Evolutionary conservation across 1,140 invertebrate genomes (phyloP).

Genomic region (Matsumurasca onukii): DNA sequence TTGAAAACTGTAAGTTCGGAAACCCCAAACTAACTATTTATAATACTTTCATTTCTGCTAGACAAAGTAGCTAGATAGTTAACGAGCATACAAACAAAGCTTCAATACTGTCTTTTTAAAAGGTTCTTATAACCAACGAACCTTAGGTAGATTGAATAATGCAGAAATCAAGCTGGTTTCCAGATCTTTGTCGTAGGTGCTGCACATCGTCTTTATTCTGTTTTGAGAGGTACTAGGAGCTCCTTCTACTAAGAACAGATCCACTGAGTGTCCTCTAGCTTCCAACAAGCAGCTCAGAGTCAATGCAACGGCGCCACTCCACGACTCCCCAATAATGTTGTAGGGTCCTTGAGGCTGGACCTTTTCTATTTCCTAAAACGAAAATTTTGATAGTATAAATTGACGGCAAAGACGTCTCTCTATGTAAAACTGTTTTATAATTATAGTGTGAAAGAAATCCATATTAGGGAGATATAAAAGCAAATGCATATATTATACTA

Average conservation of each 20-base stretch:
- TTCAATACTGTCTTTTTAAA: too few species aligned
- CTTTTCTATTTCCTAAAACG: not conserved
- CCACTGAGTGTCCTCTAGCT: not conserved
- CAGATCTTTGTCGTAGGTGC: not conserved
- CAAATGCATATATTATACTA: too few species aligned
- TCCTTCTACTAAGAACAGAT: not conserved
- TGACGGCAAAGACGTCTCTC: not conserved
- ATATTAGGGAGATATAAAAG: not conserved
- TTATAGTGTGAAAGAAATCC: not conserved
- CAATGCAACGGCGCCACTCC: not conserved
- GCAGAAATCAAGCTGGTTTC: not conserved
- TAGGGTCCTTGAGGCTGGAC: not conserved
- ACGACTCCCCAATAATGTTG: slow-evolving; percentile 1
- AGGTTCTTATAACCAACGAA: too few species aligned
- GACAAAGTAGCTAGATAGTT: too few species aligned
- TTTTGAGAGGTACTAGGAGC: not conserved
- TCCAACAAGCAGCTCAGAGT: not conserved
- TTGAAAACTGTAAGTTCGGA: too few species aligned
- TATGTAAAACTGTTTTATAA: not conserved
- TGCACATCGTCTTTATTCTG: not conserved
- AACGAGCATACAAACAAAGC: too few species aligned
- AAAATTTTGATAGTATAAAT: not conserved
- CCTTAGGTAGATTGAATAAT: too few species aligned
- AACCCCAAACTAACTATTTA: too few species aligned
- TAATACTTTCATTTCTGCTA: too few species aligned